phyloP scores from a whole-genome alignment of 2,888 invertebrate species.

The Sipha maydis region DNA sequence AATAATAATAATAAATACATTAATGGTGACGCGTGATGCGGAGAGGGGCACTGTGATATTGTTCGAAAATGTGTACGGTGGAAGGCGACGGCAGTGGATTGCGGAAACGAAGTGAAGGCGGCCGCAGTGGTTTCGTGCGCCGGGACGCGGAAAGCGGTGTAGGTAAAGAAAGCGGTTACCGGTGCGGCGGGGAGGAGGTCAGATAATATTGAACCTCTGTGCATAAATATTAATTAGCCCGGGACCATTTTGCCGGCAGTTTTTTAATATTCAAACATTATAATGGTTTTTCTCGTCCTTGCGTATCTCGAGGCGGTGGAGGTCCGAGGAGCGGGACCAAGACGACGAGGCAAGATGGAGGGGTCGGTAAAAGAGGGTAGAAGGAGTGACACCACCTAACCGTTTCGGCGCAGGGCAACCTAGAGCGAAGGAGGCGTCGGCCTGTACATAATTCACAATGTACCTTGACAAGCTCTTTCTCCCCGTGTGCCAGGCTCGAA shows the following conservation, averaged over 20 bases:
- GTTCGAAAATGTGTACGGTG: background rate
- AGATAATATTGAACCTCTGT: conserved; percentile 47
- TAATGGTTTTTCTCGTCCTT: conserved; percentile 28
- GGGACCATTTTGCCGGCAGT: conserved; percentile 46
- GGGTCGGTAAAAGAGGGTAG: background rate
- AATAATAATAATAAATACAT: background rate
- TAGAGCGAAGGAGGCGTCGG: conserved; percentile 24
- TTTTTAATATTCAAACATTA: conserved; percentile 59
- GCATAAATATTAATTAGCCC: conserved; percentile 61
- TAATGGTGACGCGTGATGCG: background rate
- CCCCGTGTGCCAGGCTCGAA: background rate
- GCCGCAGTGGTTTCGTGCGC: background rate
- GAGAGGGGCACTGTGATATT: background rate
- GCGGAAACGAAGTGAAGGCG: background rate
- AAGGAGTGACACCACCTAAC: background rate
- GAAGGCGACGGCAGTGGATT: too few species aligned
- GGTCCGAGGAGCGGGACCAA: background rate
- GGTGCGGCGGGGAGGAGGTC: background rate
- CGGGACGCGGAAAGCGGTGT: too few species aligned
- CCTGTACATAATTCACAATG: conserved; percentile 57
- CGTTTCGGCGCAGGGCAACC: background rate
- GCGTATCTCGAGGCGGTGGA: background rate
- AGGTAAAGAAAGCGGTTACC: background rate
- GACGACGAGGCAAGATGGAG: background rate
- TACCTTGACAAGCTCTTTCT: conserved; percentile 35